Percentiles rank a stretch among this genome's conserved stretches.
Evolutionary conservation across 2,888 invertebrate genomes (phyloP).

Genomic region (Drosophila quinaria): DNA sequence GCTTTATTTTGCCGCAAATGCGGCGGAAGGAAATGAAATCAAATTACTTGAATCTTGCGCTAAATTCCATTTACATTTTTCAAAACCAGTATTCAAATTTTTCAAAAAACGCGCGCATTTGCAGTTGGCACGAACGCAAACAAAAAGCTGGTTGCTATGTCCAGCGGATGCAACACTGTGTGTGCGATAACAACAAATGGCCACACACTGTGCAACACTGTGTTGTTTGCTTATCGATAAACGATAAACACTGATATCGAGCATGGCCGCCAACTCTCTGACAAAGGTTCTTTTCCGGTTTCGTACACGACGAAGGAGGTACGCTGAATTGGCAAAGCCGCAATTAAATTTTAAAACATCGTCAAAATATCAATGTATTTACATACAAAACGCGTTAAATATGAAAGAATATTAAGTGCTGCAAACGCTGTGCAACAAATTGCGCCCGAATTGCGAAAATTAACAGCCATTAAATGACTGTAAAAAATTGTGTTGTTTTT

Average conservation of each 20-base stretch:
- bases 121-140: background rate
- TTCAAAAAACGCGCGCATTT: conserved; percentile 30
- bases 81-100: conserved; percentile 12
- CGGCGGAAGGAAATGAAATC: conserved; percentile 49
- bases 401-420: conserved; percentile 30
- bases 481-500: conserved; percentile 51
- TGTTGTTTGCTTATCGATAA: conserved; percentile 38
- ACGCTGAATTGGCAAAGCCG: conserved; percentile 68
- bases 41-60: background rate
- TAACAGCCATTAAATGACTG: conserved; percentile 20
- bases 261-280: conserved; percentile 46
- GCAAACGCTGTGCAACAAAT: conserved; percentile 23
- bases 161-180: conserved; percentile 30
- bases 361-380: conserved; percentile 39
- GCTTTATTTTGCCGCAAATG: background rate
- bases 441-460: conserved; percentile 13
- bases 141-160: conserved; percentile 38
- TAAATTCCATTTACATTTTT: conserved; percentile 1
- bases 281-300: conserved; percentile 85
- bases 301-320: conserved; percentile 85
- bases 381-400: conserved; percentile 40
- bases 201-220: conserved; percentile 38
- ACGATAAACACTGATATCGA: conserved; percentile 38
- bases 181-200: conserved; percentile 7
- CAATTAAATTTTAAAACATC: conserved; percentile 81